Percentiles rank a stretch among this genome's conserved stretches.
phyloP scores from a whole-genome alignment of 2,797 vertebrate genomes.

The Typhlichthys eigenmanni region DNA sequence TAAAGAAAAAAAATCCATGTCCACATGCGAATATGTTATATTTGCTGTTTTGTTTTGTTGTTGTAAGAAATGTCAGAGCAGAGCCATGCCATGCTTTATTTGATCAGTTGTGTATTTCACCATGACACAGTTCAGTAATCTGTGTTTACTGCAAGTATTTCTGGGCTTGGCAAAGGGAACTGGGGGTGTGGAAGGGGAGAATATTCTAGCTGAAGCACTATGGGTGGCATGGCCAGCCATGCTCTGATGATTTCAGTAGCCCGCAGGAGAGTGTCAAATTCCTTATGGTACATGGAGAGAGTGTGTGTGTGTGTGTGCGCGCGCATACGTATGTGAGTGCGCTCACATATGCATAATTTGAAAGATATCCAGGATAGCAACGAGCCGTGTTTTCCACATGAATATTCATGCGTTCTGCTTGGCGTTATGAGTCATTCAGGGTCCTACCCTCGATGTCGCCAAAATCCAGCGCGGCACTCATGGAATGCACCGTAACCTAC shows the following conservation, averaged over 20 bases:
- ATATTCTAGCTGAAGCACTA: slow-evolving; percentile 14
- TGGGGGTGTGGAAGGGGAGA: neutral
- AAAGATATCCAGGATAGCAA: slow-evolving; percentile 62
- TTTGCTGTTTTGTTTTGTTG: too few species aligned
- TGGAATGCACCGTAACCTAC: slow-evolving; percentile 53
- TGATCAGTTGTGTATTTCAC: too few species aligned
- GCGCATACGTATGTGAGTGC: slow-evolving; percentile 17
- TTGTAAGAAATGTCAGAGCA: too few species aligned
- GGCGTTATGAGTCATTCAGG: slow-evolving; percentile 31
- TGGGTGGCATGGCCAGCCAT: slow-evolving; percentile 14
- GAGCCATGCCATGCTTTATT: too few species aligned
- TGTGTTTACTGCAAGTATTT: too few species aligned
- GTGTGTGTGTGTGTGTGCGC: neutral
- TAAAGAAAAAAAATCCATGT: too few species aligned
- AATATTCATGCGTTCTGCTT: slow-evolving; percentile 56
- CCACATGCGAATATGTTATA: too few species aligned
- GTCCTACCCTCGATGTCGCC: slow-evolving; percentile 19
- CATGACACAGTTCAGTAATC: too few species aligned
- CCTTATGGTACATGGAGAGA: slow-evolving; percentile 1
- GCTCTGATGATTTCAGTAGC: slow-evolving; percentile 48
- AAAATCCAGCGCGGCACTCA: slow-evolving; percentile 37
- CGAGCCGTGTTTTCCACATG: slow-evolving; percentile 47
- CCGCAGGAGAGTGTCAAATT: slow-evolving; percentile 36
- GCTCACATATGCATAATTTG: slow-evolving; percentile 45
- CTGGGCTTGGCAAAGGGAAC: too few species aligned